A percentile compares a stretch with the other conserved stretches of the same genome.
phyloP scores from a whole-genome alignment of 2,113 vertebrate species.

The Rhinichthys klamathensis region DNA sequence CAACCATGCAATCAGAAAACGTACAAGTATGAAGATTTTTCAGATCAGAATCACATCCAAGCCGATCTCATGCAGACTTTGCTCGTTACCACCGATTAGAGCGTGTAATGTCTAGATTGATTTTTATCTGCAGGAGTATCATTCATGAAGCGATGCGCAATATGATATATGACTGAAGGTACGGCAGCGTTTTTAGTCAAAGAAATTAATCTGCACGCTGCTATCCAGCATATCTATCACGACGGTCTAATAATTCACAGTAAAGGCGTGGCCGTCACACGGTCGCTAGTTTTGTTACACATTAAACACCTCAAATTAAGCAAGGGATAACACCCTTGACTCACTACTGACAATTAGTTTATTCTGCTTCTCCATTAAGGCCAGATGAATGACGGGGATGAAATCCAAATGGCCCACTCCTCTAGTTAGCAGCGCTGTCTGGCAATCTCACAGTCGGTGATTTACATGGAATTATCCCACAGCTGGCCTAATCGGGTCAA shows the following conservation, averaged over 20 bases:
- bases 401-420: slow-evolving; percentile 58
- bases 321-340: slow-evolving; percentile 40
- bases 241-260: slow-evolving; percentile 25
- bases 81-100: slow-evolving; percentile 54
- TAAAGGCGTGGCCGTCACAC: slow-evolving; percentile 43
- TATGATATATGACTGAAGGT: background rate
- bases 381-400: slow-evolving; percentile 57
- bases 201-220: slow-evolving; percentile 9
- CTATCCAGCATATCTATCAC: background rate
- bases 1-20: background rate
- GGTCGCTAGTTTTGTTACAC: slow-evolving; percentile 39
- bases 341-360: slow-evolving; percentile 51
- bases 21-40: background rate
- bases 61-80: slow-evolving; percentile 55
- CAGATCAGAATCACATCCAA: background rate
- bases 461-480: slow-evolving; percentile 65
- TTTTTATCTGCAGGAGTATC: slow-evolving; percentile 20
- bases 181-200: slow-evolving; percentile 4
- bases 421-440: slow-evolving; percentile 63
- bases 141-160: background rate
- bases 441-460: slow-evolving; percentile 66
- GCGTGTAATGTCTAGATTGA: slow-evolving; percentile 37
- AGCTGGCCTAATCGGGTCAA: slow-evolving; percentile 56
- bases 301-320: slow-evolving; percentile 48
- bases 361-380: slow-evolving; percentile 46